Conservation (phyloP, 2,797 vertebrate genomes). For the Rhodeus uyekii region DNA sequence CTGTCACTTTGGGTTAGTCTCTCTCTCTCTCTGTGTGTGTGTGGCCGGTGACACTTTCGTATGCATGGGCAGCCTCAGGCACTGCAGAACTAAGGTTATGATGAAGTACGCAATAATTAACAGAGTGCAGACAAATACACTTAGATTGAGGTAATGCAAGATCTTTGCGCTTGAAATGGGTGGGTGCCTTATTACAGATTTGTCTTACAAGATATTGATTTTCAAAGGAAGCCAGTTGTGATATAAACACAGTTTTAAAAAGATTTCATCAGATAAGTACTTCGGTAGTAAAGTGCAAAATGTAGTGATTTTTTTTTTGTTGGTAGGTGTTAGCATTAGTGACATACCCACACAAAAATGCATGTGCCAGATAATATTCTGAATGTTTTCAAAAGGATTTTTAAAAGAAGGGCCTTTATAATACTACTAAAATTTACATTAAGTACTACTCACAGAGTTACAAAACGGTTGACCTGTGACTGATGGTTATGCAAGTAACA, state of each 20-base stretch:
- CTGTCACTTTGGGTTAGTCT: constrained; percentile 69
- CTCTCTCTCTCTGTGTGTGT: constrained; percentile 42
- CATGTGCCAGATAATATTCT: background rate
- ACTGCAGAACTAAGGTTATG: constrained; percentile 62
- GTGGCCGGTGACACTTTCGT: constrained; percentile 46
- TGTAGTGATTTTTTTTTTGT: constrained; percentile 20
- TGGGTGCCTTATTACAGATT: background rate
- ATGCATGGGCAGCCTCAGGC: constrained; percentile 65
- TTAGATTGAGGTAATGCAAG: constrained; percentile 24
- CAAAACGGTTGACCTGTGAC: background rate
- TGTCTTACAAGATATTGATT: background rate
- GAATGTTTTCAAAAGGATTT: background rate
- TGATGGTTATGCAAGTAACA: background rate
- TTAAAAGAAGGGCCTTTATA: background rate
- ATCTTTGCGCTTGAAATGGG: constrained; percentile 21
- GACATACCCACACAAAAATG: background rate
- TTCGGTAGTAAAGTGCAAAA: constrained; percentile 33
- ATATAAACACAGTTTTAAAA: background rate
- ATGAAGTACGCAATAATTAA: constrained; percentile 69
- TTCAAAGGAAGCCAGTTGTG: constrained; percentile 7
- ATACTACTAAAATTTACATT: background rate
- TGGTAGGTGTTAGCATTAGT: background rate
- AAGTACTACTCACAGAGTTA: background rate
- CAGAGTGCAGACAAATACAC: constrained; percentile 60
- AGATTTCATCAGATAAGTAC: constrained; percentile 26